Base-by-base conservation (phyloP, 2,888 invertebrate species). In the Erpobdella octoculata region DNA sequence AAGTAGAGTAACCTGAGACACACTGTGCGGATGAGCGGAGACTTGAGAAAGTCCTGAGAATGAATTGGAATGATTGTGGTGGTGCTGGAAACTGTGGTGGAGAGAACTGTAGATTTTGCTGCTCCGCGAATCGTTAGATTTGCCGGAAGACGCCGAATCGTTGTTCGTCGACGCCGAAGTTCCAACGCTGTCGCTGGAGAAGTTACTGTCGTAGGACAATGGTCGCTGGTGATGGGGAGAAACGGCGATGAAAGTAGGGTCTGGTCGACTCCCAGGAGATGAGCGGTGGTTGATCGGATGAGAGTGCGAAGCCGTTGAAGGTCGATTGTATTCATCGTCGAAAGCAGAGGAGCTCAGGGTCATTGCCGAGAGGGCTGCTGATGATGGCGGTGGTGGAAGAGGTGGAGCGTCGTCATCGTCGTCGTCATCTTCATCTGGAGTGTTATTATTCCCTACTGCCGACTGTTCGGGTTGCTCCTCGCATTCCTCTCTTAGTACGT, bases 401-500 rank as follows among this genome's bases (percentile, higher is more conserved):
- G 31, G 62, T 31, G 62, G 31, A 1, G 62, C 59, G 28, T 58
- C 59, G 28, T 12, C 59, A 21, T 58, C 59, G 28, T 58, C n/a
- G 33, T 62, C 62, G 33, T 62, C 62, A 33, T 21, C 62, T 5
- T 35, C 35, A 31, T 62, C n/a, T n/a, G 62, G 31, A 62, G 35
- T 5, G 35, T 31, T n/a, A 62, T 31, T 35, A 12, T 28, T 35
- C 8, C 33, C 35, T 1, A 53, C 18, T 53, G n/a, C n/a, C 15
- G 53, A 1, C 53, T 28, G 53, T 1, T 53, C 9, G 9, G 41
- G 41, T 41, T 41, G 41, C 18, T 21, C 18, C 21, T 46, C 4
- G 53, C 53, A 53, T 53, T 53, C 53, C 53, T 53, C 53, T 21
- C 38, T 67, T 18, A 67, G 37, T 8, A 67, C 41, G 46, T 67